Evolutionary conservation across 2,797 vertebrate genomes (phyloP).

Genomic region (Decapterus maruadsi): DNA sequence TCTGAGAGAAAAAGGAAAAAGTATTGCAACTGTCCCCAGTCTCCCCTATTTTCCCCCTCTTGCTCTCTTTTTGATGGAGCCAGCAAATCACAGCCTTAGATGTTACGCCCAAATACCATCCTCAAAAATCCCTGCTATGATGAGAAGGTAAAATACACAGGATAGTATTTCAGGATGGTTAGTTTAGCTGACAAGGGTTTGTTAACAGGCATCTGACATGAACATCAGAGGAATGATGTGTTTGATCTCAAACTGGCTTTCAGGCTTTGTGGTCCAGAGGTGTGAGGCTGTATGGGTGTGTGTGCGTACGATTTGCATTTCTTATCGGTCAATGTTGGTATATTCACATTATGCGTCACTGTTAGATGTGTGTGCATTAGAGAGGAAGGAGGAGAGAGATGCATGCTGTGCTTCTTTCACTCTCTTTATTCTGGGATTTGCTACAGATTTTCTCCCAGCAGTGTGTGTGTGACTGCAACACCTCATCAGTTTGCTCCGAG

Average conservation of each 20-base stretch:
- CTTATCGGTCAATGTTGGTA: conserved; percentile 46
- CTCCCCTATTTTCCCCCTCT: not conserved
- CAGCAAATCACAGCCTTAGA: not conserved
- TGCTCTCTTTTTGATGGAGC: conserved; percentile 12
- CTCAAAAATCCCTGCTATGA: conserved; percentile 13
- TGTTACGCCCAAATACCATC: conserved; percentile 10
- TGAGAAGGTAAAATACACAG: not conserved
- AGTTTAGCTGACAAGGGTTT: not conserved
- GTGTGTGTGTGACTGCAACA: not conserved
- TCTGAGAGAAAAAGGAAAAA: too few species aligned
- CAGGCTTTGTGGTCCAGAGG: not conserved
- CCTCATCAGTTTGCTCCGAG: not conserved
- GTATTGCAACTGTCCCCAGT: too few species aligned
- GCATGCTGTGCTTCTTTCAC: not conserved
- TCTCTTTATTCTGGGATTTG: conserved; percentile 3
- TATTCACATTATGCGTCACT: not conserved
- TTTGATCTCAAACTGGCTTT: conserved; percentile 39
- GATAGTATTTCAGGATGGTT: conserved; percentile 32
- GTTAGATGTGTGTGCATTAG: not conserved
- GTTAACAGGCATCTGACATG: conserved; percentile 7
- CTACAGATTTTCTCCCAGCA: not conserved
- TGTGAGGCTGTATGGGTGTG: not conserved
- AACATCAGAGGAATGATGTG: conserved; percentile 42
- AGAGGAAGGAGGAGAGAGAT: not conserved
- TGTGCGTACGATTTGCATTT: conserved; percentile 44